Evolutionary conservation across 2,797 vertebrate genomes (phyloP), one percentile per base, ranked within the genome.

Genomic region (Euphonia xanthogaster): DNA sequence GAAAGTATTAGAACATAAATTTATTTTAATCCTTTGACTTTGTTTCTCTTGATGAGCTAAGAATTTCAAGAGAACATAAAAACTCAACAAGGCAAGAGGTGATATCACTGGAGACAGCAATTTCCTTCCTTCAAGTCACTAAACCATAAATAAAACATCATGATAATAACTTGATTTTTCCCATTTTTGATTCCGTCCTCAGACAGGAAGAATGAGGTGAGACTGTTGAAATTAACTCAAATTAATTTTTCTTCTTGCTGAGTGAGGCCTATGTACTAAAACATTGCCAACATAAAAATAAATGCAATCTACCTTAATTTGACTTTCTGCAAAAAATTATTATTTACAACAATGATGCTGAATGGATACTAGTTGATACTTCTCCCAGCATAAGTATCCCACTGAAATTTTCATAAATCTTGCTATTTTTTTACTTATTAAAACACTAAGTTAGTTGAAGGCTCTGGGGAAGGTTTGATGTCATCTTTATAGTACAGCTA

Each of bases 371-470:
- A 61, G 55, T 31, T 84, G 60, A 61, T 93, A 84, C 63, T 96
- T 96, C 80, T 94, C 74, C 73, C 48, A 84, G 54, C 27, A 53
- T 75, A 96, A 95, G 45, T 89, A 93, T 95, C 87, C 92, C 75
- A 74, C 62, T 54, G 70, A 86, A 73, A 77, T 93, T 94, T 94
- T 86, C 65, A 96, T 91, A 92, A 95, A 75, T 91, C 82, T 93
- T 95, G 42, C 65, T 84, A 1, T 25, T 85, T 88, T 88, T 90
- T 75, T 30, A 62, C 86, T 95, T 95, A 86, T 93, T 86, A 57
- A 93, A 91, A 72, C 53, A 94, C 86, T 94, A 86, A 86, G 53
- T 53, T 78, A 74, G 66, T 75, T 94, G 88, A 85, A 87, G 40
- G 45, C 65, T 96, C 79, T 93, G 66, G 54, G 48, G 58, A 95